Evolutionary conservation across 2,797 vertebrate species (phyloP), one percentile per base, ranked within the genome.

Genomic region (Paguma larvata): DNA sequence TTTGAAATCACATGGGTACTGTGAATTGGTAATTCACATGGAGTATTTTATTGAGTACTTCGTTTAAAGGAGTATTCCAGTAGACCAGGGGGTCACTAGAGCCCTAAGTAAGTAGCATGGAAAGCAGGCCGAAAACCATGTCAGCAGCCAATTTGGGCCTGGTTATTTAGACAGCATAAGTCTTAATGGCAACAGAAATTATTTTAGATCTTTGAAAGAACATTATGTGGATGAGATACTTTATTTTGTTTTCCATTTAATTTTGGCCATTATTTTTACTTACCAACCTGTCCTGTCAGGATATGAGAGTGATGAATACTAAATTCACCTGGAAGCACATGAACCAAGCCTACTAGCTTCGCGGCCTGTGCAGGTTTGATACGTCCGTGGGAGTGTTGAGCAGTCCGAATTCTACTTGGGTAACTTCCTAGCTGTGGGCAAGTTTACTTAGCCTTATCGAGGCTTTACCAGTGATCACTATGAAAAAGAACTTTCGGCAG

Each of bases 391-490:
- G 67, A 94, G 62, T 25, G 14, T 44, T 85, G 10, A 84, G 38
- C 13, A 59, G 41, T 83, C 75, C 75, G 73, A 85, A 46, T 91
- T 56, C 80, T 92, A 25, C 84, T 67, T 87, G 78, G 73, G 53
- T 68, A 48, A 59, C 25, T 85, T 72, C 68, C 19, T 94, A 30
- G 25, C 63, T 86, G 1, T 95, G 51, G 68, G 32, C 5, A 70
- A 75, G 53, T 91, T 91, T 88, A 78, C 32, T 89, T 91, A 94
- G 68, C 12, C 25, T 97, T 88, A 94, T 51, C 23, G 67, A 89
- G 89, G 80, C 59, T 21, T 77, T 91, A 10, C 79, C 25, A 7
- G 62, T 51, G 93, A 3, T 62, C 53, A 68, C 23, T 46, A 25
- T 87, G 51, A 82, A 72, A 46, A 41, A 68, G 62, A 62, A 67